Evolutionary conservation across 2,113 vertebrate genomes (phyloP), one percentile per base, ranked within the genome.

Genomic region (Clarias gariepinus): DNA sequence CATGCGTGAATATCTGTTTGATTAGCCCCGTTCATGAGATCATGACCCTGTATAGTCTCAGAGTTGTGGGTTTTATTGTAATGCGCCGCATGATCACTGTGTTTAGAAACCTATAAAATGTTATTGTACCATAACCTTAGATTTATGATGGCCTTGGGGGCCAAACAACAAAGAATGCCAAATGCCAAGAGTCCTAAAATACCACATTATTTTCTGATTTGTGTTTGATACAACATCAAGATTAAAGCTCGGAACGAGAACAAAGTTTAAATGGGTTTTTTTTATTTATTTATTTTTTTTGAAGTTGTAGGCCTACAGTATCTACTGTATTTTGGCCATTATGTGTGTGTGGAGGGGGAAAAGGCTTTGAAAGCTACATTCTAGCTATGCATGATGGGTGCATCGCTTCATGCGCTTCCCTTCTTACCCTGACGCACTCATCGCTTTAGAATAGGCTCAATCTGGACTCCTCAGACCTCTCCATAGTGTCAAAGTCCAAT

Each of bases 81-180:
- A 84, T 61, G 33, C 30, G 2, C 52, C 36, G 30, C 28, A 23
- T 69, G 82, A 83, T 83, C 52, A 53, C 64, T 83, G 47, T 52
- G 53, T 83, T 83, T 61, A 83, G 52, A 71, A 71, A 16, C 52
- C 82, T 71, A 58, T 83, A 83, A 71, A 83, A 83, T 25, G 53
- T 33, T 57, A 83, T 83, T 83, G 64, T 71, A 23, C 64, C 36
- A 83, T 83, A 71, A 83, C 18, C n/a, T 30, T 25, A 58, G 82
- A 83, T 57, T 68, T 83, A 71, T 23, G 64, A 69, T 68, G 81
- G 82, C 64, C 64, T 57, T n/a, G 0, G 28, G 28, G 52, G 28
- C 16, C 53, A 57, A 83, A 71, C n/a, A 71, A 58, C 66, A 36
- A 16, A 2, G n/a, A 79, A 79, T 3, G 0, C 5, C 30, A 47